phyloP scores from a whole-genome alignment of 2,797 vertebrate genomes.

The Schizopygopsis pylzovi region DNA sequence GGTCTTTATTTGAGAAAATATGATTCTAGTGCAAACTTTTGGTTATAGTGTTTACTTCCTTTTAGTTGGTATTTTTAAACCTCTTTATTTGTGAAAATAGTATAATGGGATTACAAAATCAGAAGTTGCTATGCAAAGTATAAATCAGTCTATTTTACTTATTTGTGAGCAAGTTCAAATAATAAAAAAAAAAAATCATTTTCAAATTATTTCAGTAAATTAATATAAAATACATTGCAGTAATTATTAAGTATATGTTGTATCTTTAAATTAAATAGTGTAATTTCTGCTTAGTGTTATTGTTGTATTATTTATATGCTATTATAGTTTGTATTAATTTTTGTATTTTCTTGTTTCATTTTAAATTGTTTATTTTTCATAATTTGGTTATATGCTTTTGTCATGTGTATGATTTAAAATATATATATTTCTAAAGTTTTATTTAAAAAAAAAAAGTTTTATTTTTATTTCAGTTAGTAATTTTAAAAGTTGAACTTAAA shows the following conservation, averaged over 20 bases:
- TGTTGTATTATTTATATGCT: not conserved
- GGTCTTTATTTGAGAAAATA: not conserved
- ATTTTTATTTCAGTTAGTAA: not conserved
- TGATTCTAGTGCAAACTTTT: not conserved
- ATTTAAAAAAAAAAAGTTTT: too few species aligned
- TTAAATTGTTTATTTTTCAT: not conserved
- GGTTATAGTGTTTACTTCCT: not conserved
- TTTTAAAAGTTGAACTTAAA: not conserved
- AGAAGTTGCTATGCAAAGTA: not conserved
- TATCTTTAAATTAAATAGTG: not conserved
- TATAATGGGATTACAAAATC: not conserved
- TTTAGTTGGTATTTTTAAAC: not conserved
- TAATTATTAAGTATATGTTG: not conserved
- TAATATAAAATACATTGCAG: not conserved
- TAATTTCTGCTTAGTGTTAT: not conserved
- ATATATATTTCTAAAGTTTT: not conserved
- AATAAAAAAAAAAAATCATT: not conserved
- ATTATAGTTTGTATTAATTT: not conserved
- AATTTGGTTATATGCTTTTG: not conserved
- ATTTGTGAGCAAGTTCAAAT: not conserved
- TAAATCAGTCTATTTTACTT: not conserved
- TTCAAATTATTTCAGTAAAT: not conserved
- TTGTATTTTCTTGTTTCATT: too few species aligned
- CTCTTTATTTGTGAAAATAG: not conserved
- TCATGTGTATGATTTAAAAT: not conserved